Evolutionary conservation across 2,888 invertebrate species (phyloP), one percentile per base, ranked within the genome.

Genomic region (Dyspetes luteomarginatus): DNA sequence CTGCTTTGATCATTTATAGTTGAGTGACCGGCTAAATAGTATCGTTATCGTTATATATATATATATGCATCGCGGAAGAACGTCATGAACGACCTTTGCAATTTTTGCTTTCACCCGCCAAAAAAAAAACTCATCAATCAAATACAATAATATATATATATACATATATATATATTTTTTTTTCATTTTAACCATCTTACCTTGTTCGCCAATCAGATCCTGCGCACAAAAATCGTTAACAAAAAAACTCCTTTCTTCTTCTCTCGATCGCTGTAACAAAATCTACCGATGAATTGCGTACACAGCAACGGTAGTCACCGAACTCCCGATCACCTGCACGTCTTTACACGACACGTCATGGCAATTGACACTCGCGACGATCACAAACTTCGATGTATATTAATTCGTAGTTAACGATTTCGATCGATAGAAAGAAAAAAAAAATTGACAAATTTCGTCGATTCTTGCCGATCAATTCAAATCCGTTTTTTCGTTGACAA

Each of bases 331-430:
- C 83, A 81, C 75, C 83, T 81, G 72, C 78, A 83, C 78, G 75
- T 83, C 56, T 74, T 78, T 64, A 48, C 81, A 81, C 82, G 71
- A 69, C 68, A 52, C 78, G 58, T 48, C 83, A 83, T 81, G 36
- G 22, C 68, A 50, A 80, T 75, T 3, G 50, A 58, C 78, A 75
- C 77, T 71, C 72, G 56, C 41, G 41, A 9, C 12, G 36, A 4
- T 26, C 56, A 43, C 67, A 24, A 65, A 55, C 19, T 71, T 9
- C 69, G 58, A 71, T 71, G n/a, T n/a, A n/a, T n/a, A n/a, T n/a
- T n/a, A n/a, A n/a, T n/a, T n/a, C n/a, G n/a, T n/a, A n/a, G n/a
- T n/a, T n/a, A 26, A 24, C 43, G 56, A 17, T 17, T 30, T 48
- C 36, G 36, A 9, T 48, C 48, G 15, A 5, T 15, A 36, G 9